Percentiles rank a stretch among this genome's conserved stretches.
phyloP scores from a whole-genome alignment of 2,888 invertebrate genomes.

The Protodeltote pygarga region DNA sequence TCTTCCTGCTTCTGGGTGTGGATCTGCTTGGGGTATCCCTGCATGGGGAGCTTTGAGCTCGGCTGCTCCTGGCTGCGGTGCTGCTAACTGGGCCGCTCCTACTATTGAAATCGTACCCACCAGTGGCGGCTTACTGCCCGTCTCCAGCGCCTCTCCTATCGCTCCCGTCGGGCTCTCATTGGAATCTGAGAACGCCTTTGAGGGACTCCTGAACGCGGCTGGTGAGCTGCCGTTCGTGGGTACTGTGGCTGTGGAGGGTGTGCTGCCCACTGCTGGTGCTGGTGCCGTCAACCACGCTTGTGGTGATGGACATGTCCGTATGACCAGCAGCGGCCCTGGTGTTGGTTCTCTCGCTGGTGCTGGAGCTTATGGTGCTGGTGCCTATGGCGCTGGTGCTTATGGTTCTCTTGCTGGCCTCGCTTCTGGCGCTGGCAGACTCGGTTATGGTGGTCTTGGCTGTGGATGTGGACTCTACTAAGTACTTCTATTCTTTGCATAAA shows the following conservation, averaged over 20 bases:
- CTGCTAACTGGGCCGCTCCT: constrained; percentile 3
- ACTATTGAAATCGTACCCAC: constrained; percentile 34
- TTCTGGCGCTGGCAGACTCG: not conserved
- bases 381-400: no score
- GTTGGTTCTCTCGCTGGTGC: constrained; percentile 41
- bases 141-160: constrained; percentile 52
- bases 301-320: no score
- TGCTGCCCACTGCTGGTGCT: constrained; percentile 53
- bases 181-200: constrained; percentile 59
- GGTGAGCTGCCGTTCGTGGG: constrained; percentile 62
- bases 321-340: constrained; percentile 59
- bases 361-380: constrained; percentile 1
- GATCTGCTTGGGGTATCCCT: no score
- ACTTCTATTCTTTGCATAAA: no score
- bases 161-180: constrained; percentile 57
- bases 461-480: no score
- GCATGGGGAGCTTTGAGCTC: no score
- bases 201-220: constrained; percentile 54
- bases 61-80: not conserved
- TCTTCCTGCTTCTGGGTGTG: no score
- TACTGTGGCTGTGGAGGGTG: constrained; percentile 56
- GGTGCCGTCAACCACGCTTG: constrained; percentile 56
- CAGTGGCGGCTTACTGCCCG: constrained; percentile 52
- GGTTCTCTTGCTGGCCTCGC: not conserved
- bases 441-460: no score